phyloP scores from a whole-genome alignment of 2,113 vertebrate genomes.

The Chascanopsetta lugubris region DNA sequence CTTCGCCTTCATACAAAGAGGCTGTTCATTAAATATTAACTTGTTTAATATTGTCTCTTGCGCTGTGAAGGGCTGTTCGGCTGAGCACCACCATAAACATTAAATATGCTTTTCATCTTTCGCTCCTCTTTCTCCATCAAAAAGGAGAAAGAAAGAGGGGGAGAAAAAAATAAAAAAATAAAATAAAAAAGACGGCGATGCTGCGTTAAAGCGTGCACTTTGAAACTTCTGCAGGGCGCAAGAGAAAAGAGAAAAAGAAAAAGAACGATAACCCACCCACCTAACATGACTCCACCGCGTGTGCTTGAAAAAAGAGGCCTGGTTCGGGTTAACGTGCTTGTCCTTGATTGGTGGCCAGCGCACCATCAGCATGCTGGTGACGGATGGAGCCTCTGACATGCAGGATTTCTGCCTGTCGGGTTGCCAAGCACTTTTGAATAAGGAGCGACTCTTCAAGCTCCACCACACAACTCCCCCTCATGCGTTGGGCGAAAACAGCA shows the following conservation, averaged over 20 bases:
- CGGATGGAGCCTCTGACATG: conserved; percentile 59
- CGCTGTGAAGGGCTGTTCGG: conserved; percentile 78
- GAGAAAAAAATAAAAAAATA: conserved; percentile 60
- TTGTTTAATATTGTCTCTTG: conserved; percentile 86
- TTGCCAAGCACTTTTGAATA: conserved; percentile 58
- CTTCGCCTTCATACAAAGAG: conserved; percentile 81
- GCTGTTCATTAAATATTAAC: conserved; percentile 86
- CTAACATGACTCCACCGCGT: conserved; percentile 38
- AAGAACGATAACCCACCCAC: conserved; percentile 67
- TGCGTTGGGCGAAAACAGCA: conserved; percentile 62
- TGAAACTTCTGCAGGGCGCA: conserved; percentile 75
- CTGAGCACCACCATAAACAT: conserved; percentile 79
- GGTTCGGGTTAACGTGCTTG: conserved; percentile 62
- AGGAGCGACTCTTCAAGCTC: conserved; percentile 56
- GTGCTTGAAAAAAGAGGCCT: conserved; percentile 47
- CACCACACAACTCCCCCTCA: conserved; percentile 47
- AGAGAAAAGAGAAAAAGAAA: neutral
- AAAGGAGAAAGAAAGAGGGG: conserved; percentile 50
- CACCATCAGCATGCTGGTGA: conserved; percentile 41
- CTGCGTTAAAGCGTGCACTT: conserved; percentile 68
- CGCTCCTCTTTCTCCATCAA: conserved; percentile 73
- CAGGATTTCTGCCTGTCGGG: conserved; percentile 41
- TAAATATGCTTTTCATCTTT: conserved; percentile 87
- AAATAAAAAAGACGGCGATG: conserved; percentile 41
- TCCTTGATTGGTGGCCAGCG: conserved; percentile 67